phyloP scores from a whole-genome alignment of 2,113 vertebrate species.

The Lepidothrix coronata region DNA sequence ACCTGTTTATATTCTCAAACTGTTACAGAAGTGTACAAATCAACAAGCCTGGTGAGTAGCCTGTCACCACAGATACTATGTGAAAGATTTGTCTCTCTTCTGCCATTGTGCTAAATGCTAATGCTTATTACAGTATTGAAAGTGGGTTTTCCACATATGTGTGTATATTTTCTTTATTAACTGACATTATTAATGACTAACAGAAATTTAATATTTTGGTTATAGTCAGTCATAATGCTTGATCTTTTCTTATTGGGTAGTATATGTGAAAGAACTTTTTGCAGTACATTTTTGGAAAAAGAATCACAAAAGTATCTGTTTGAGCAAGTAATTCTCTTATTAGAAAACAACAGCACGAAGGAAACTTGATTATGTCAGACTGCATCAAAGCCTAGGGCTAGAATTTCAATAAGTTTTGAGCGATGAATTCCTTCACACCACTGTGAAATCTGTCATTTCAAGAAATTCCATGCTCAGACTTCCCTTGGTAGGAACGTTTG shows the following conservation, averaged over 20 bases:
- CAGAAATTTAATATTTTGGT: background rate
- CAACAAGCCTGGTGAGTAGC: background rate
- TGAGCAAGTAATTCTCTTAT: background rate
- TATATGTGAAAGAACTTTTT: background rate
- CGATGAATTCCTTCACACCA: background rate
- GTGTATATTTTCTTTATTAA: background rate
- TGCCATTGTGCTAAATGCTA: background rate
- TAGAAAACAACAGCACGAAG: background rate
- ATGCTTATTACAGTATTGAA: background rate
- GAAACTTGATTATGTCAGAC: background rate
- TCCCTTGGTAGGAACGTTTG: background rate
- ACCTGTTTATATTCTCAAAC: background rate
- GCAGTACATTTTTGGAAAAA: background rate
- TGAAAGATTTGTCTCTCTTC: background rate
- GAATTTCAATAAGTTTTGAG: background rate
- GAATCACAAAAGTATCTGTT: background rate
- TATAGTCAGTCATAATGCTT: background rate
- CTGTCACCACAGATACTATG: background rate
- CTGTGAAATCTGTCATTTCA: background rate
- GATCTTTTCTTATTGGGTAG: background rate
- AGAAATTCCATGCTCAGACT: background rate
- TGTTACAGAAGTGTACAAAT: background rate
- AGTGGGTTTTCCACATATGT: background rate
- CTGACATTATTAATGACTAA: background rate
- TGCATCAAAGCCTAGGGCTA: background rate